A percentile compares a stretch with the other conserved stretches of the same genome.
Evolutionary conservation across 2,888 invertebrate genomes (phyloP).

Genomic region (Dryococelus australis): DNA sequence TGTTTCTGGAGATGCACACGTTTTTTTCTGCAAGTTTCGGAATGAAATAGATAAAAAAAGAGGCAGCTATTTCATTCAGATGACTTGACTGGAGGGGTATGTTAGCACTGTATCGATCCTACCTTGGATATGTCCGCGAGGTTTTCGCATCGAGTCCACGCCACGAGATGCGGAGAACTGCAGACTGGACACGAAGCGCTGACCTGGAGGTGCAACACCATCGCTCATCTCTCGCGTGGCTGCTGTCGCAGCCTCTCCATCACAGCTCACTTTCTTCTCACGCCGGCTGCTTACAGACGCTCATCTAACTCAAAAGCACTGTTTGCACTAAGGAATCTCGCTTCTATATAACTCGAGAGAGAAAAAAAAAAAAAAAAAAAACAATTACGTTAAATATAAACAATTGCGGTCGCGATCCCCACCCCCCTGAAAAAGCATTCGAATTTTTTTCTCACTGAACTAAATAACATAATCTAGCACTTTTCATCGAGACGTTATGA

Average conservation of each 20-base stretch:
- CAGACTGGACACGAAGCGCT: not conserved
- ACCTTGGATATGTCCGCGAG: conserved; percentile 37
- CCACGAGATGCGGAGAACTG: not conserved
- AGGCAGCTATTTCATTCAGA: conserved; percentile 32
- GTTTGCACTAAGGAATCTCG: too few species aligned
- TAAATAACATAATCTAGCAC: not conserved
- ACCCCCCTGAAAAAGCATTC: not conserved
- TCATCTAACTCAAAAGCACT: too few species aligned
- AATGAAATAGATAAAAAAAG: conserved; percentile 38
- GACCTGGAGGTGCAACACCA: not conserved
- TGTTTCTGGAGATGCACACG: conserved; percentile 33
- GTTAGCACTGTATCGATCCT: conserved; percentile 40
- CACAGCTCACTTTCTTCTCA: not conserved
- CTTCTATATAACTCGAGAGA: not conserved
- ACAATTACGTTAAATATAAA: not conserved
- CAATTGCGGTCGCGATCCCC: not conserved
- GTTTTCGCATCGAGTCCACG: not conserved
- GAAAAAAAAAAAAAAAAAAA: not conserved
- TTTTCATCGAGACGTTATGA: not conserved
- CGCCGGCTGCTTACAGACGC: not conserved
- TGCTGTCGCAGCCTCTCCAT: conserved; percentile 26
- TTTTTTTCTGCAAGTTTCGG: conserved; percentile 27
- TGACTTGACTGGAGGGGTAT: conserved; percentile 28
- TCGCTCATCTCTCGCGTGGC: not conserved
- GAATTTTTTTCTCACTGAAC: not conserved